These are phyloP conservation scores for Phenacoccus solenopsis DNA, from an alignment of 1,140 invertebrate genomes.

Conservation along the genomic window DNA sequence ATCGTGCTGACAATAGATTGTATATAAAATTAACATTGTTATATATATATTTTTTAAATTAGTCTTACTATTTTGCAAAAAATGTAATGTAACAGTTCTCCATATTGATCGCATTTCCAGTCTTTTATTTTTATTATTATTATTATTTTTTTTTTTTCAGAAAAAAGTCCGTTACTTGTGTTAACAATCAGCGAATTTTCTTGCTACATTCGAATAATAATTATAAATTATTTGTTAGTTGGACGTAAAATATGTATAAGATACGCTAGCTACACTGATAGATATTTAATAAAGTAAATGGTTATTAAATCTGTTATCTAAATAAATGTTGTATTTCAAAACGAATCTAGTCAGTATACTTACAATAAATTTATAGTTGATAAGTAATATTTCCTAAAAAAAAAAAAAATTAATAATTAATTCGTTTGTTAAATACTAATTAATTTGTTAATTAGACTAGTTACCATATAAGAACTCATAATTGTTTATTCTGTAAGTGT, in stretches of 20 bases:
- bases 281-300: too few species aligned
- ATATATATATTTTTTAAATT: background rate
- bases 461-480: background rate
- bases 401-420: too few species aligned
- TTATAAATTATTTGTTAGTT: background rate
- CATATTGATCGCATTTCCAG: background rate
- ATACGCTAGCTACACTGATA: too few species aligned
- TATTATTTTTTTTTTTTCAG: background rate
- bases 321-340: background rate
- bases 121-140: too few species aligned
- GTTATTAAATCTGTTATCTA: too few species aligned
- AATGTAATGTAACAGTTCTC: background rate
- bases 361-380: too few species aligned
- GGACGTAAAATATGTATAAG: background rate
- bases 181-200: background rate
- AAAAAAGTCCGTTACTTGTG: background rate
- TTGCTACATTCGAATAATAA: background rate
- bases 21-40: background rate
- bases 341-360: background rate
- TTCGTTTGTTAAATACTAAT: background rate
- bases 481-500: background rate
- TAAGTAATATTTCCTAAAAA: too few species aligned
- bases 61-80: background rate
- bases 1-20: constrained; percentile 1
- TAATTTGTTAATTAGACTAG: background rate